A percentile compares a stretch with the other conserved stretches of the same genome.
Conservation (phyloP, 2,888 invertebrate species). For the Agelastica alni region DNA sequence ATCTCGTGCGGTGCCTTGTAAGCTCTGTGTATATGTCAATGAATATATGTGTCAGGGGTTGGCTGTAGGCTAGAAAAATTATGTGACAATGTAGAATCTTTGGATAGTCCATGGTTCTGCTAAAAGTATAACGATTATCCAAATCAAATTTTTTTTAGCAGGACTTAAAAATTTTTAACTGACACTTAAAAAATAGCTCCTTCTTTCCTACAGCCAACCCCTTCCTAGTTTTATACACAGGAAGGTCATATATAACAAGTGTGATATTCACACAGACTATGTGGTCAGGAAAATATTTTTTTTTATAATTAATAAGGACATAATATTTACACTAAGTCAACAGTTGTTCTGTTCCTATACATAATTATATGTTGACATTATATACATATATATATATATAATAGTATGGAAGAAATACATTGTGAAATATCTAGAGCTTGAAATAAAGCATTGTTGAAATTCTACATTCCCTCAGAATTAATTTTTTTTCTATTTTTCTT, state of each 20-base stretch:
- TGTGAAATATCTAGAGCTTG: slow-evolving; percentile 64
- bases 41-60: slow-evolving; percentile 13
- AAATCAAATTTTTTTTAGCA: too few species aligned
- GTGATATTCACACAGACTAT: slow-evolving; percentile 44
- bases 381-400: slow-evolving; percentile 31
- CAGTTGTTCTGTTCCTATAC: slow-evolving; percentile 53
- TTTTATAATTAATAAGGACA: slow-evolving; percentile 28
- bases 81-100: too few species aligned
- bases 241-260: slow-evolving; percentile 26
- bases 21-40: slow-evolving; percentile 26
- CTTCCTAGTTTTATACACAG: slow-evolving; percentile 16
- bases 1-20: slow-evolving; percentile 23
- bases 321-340: slow-evolving; percentile 44
- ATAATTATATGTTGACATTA: slow-evolving; percentile 37
- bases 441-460: slow-evolving; percentile 70
- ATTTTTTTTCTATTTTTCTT: slow-evolving; percentile 65
- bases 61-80: slow-evolving; percentile 22
- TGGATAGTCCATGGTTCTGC: too few species aligned
- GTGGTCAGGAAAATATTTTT: slow-evolving; percentile 15
- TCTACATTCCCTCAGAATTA: slow-evolving; percentile 57
- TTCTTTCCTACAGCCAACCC: slow-evolving; percentile 21
- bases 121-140: too few species aligned
- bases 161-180: too few species aligned
- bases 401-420: slow-evolving; percentile 66
- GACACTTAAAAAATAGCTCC: too few species aligned